These are phyloP conservation scores for Poeciliopsis presidionis DNA, from an alignment of 2,797 vertebrate genomes.

Conservation along the genomic window DNA sequence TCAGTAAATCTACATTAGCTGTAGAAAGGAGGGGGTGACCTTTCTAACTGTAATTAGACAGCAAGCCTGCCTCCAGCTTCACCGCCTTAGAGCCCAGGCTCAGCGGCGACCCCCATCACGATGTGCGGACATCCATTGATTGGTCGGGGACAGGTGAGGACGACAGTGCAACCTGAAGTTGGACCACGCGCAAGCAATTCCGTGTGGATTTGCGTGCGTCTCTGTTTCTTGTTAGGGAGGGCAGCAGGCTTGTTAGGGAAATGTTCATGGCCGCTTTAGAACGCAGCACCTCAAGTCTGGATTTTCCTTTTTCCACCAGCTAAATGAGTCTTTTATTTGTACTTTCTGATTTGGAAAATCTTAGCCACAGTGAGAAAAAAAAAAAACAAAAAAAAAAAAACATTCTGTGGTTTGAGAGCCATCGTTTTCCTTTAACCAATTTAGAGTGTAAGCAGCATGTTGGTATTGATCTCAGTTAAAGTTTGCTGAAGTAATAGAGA, in stretches of 20 bases:
- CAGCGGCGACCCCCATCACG: constrained; percentile 52
- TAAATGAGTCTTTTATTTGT: constrained; percentile 36
- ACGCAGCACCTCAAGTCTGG: constrained; percentile 14
- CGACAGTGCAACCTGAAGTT: constrained; percentile 69
- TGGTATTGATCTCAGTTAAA: constrained; percentile 61
- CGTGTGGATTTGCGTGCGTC: constrained; percentile 9
- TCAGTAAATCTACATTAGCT: constrained; percentile 68
- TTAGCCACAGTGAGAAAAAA: constrained; percentile 39
- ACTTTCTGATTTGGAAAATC: constrained; percentile 42
- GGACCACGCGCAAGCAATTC: constrained; percentile 25
- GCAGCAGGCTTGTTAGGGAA: constrained; percentile 70
- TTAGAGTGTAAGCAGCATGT: constrained; percentile 57
- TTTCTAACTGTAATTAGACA: constrained; percentile 67
- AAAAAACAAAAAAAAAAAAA: constrained; percentile 34
- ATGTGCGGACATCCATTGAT: constrained; percentile 75
- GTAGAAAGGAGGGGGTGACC: constrained; percentile 55
- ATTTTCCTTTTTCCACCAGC: constrained; percentile 18
- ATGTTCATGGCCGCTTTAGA: constrained; percentile 55
- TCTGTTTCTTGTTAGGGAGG: constrained; percentile 47
- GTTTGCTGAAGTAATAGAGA: constrained; percentile 65
- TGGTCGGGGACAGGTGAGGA: constrained; percentile 77
- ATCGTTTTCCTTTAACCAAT: constrained; percentile 10
- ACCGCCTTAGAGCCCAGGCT: constrained; percentile 49
- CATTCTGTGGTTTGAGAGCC: constrained; percentile 35
- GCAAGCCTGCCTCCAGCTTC: constrained; percentile 49